Conservation (phyloP, 2,797 vertebrate genomes). For the Cynopterus sphinx region DNA sequence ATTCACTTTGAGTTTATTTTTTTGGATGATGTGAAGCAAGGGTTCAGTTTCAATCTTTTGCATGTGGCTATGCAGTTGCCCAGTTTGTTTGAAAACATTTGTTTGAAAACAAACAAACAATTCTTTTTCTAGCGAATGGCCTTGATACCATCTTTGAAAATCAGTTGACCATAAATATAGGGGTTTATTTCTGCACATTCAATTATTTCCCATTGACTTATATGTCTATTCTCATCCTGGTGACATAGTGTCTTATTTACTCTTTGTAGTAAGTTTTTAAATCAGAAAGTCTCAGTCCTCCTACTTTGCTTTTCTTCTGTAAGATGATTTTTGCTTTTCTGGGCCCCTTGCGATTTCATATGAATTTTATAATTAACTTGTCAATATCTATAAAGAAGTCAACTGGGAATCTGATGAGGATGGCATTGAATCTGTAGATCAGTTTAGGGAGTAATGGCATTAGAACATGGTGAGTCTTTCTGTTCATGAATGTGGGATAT, state of each 20-base stretch:
- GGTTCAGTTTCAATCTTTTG: not conserved
- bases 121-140: not conserved
- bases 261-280: conserved; percentile 38
- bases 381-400: not conserved
- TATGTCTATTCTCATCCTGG: not conserved
- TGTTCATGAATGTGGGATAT: not conserved
- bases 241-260: not conserved
- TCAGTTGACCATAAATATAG: not conserved
- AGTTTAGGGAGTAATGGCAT: not conserved
- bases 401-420: not conserved
- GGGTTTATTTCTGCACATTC: not conserved
- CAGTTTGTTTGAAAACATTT: not conserved
- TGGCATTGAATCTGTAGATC: not conserved
- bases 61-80: not conserved
- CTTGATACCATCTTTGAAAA: not conserved
- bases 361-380: not conserved
- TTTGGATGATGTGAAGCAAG: not conserved
- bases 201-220: not conserved
- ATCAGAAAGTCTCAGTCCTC: not conserved
- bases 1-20: not conserved
- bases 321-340: not conserved
- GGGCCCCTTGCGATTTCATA: not conserved
- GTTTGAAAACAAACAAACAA: not conserved
- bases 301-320: not conserved
- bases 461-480: not conserved